These are phyloP conservation scores for Sycophila sp. DNA, from an alignment of 1,140 invertebrate genomes.

Conservation along the genomic window DNA sequence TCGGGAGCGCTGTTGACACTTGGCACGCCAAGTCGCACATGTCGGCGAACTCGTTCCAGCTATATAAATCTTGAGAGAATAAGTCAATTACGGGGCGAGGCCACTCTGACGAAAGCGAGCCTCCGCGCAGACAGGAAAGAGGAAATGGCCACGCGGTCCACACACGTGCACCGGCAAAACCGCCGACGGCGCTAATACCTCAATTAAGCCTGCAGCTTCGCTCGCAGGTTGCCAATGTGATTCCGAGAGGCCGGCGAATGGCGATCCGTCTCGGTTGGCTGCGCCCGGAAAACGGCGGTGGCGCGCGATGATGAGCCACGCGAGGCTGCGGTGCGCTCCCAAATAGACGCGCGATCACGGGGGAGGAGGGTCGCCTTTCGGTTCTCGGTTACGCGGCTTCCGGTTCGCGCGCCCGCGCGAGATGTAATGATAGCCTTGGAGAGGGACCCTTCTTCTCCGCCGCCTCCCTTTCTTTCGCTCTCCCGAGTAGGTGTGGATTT, in stretches of 20 bases:
- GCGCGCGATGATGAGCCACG: neutral
- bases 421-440: slow-evolving; percentile 30
- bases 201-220: slow-evolving; percentile 13
- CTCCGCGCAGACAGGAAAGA: neutral
- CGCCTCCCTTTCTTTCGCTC: neutral
- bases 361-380: neutral
- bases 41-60: neutral
- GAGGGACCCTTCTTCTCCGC: neutral
- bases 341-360: neutral
- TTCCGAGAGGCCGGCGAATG: too few relatives aligned
- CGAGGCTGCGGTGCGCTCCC: neutral
- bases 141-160: neutral
- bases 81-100: slow-evolving; percentile 29
- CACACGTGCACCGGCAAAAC: neutral
- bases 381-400: slow-evolving; percentile 33
- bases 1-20: neutral
- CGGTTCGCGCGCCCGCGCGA: slow-evolving; percentile 28
- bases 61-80: slow-evolving; percentile 27
- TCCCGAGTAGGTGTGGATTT: neutral
- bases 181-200: slow-evolving; percentile 27
- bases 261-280: slow-evolving; percentile 2
- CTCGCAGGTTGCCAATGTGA: neutral
- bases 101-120: neutral
- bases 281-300: neutral
- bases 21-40: neutral